phyloP scores from a whole-genome alignment of 2,113 vertebrate species.

The Labeo rohita region DNA sequence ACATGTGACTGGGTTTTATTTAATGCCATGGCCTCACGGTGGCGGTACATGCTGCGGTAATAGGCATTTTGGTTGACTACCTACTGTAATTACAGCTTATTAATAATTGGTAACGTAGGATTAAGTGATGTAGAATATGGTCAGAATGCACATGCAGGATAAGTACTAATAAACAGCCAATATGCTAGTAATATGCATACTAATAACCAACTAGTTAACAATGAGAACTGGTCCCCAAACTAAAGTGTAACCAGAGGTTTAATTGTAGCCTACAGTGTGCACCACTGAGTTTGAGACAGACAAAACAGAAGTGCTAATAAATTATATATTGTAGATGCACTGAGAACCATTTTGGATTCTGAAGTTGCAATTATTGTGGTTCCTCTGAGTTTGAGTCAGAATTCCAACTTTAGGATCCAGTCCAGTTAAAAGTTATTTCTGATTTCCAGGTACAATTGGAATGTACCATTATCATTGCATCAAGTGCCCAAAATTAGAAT shows the following conservation, averaged over 20 bases:
- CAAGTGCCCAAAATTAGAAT: neutral
- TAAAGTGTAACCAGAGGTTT: too few species aligned
- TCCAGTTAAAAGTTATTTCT: too few species aligned
- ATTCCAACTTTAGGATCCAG: too few species aligned
- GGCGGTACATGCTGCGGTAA: too few species aligned
- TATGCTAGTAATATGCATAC: neutral
- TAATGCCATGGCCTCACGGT: too few species aligned
- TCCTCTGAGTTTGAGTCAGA: too few species aligned
- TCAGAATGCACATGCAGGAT: neutral
- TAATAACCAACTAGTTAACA: neutral
- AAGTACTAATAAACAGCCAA: neutral
- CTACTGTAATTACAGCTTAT: too few species aligned
- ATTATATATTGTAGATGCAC: neutral
- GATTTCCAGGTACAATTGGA: too few species aligned
- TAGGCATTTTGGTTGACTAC: too few species aligned
- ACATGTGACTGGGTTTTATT: too few species aligned
- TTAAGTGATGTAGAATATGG: neutral
- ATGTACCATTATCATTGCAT: neutral
- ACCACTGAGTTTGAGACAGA: neutral
- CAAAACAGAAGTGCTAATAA: neutral
- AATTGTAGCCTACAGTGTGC: neutral
- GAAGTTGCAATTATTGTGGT: too few species aligned
- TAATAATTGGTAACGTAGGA: too few species aligned
- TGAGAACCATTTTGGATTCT: neutral
- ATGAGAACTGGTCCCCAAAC: neutral